These are phyloP conservation scores for Habroteleia sp. DNA, from an alignment of 2,888 invertebrate genomes.

Conservation along the genomic window DNA sequence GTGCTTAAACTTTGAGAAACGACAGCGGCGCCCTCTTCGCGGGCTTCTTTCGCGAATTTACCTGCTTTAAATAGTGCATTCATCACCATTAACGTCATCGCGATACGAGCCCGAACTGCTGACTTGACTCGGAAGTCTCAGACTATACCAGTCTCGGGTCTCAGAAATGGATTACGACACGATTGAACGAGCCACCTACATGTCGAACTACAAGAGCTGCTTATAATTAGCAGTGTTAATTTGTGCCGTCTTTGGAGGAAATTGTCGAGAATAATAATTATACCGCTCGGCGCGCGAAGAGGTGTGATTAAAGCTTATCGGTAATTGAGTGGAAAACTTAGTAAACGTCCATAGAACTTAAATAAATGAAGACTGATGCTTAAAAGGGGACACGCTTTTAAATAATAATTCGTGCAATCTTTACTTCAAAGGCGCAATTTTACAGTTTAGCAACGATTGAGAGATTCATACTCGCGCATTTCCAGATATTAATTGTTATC, in stretches of 20 bases:
- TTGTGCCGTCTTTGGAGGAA: constrained; percentile 61
- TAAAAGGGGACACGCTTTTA: constrained; percentile 34
- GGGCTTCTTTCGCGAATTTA: constrained; percentile 55
- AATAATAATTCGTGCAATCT: constrained; percentile 22
- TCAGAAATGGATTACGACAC: constrained; percentile 57
- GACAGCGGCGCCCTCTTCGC: constrained; percentile 35
- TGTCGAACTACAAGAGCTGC: constrained; percentile 61
- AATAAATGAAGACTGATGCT: constrained; percentile 52
- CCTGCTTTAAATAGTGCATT: constrained; percentile 62
- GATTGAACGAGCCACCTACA: constrained; percentile 59
- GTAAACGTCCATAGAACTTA: constrained; percentile 48
- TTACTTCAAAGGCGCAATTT: not conserved
- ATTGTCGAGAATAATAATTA: constrained; percentile 64
- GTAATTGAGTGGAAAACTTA: constrained; percentile 62
- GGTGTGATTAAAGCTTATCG: constrained; percentile 63
- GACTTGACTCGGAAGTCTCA: constrained; percentile 51
- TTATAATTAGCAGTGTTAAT: constrained; percentile 64
- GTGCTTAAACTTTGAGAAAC: constrained; percentile 63
- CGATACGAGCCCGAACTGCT: constrained; percentile 56
- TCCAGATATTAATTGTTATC: constrained; percentile 11
- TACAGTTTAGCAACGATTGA: not conserved
- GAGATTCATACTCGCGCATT: constrained; percentile 10
- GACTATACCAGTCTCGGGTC: constrained; percentile 19
- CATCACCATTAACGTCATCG: constrained; percentile 64
- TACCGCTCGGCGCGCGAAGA: constrained; percentile 39